Base-by-base conservation (phyloP, 1,140 invertebrate species). In the Lepidurus apus region DNA sequence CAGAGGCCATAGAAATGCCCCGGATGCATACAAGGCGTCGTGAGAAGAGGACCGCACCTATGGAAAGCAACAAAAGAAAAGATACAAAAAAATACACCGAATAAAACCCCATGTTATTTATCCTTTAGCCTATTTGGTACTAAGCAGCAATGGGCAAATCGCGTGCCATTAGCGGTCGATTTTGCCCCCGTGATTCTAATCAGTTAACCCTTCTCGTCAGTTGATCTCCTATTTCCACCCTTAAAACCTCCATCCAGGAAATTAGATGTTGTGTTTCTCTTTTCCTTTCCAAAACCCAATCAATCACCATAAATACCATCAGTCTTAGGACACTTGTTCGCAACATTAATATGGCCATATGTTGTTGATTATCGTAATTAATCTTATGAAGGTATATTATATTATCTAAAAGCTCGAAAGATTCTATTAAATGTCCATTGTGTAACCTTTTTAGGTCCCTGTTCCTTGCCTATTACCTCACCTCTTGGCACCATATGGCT, bases 21-120 rank as follows among this genome's bases (percentile, higher is more conserved):
- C 53, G 53, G 53, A 17, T 65, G 53, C 53, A 65, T 65, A 65
- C 53, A 65, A 65, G 53, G 53, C 53, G 53, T 65, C 17, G 53
- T 65, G 17, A 65, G 53, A 13, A 21, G 53, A 65, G 53, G 53
- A 65, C 17, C 53, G 53, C 53, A 65, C 53, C 53, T 65, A n/a
- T n/a, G 53, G 53, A 65, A 65, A 65, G 13, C 17, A n/a, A 65
- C 53, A 65, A 7, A 13, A 13, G 17, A 65, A 65, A 65, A 65
- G 17, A 65, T 65, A 17, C n/a, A n/a, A n/a, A 13, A n/a, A n/a
- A 65, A 65, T 65, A 13, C 13, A 13, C 21, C 21, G 21, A 65
- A 65, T 21, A 21, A 65, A n/a, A 17, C n/a, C 53, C 21, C 45
- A 21, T 21, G 53, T 65, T 65, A 21, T 65, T 65, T 65, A 65